phyloP scores from a whole-genome alignment of 64 coral and sea anemone genomes.

The Catalaphyllia jardinei region DNA sequence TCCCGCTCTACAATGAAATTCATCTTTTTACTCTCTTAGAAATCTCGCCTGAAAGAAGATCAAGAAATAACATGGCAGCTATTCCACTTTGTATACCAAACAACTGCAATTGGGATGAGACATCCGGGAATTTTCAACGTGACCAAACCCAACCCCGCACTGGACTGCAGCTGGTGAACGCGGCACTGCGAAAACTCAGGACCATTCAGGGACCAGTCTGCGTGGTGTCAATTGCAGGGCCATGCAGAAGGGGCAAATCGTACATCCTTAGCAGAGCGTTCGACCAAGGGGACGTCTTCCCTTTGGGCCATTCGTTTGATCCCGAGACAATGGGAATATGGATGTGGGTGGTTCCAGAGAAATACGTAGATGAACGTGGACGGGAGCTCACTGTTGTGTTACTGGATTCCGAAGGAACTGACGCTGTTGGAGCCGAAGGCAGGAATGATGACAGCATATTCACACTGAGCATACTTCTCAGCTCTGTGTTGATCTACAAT shows the following conservation, averaged over 20 bases:
- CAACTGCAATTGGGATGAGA: constrained; percentile 57
- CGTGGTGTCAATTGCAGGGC: constrained; percentile 67
- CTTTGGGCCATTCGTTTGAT: constrained; percentile 60
- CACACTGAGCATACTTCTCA: constrained; percentile 56
- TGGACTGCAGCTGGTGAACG: constrained; percentile 12
- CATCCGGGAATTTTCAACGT: constrained; percentile 8
- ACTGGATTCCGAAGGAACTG: constrained; percentile 67
- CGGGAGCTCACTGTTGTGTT: constrained; percentile 60
- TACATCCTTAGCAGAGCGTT: constrained; percentile 69
- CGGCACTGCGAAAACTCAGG: constrained; percentile 41
- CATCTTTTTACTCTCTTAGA: background rate
- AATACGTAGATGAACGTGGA: constrained; percentile 31
- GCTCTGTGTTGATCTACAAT: constrained; percentile 72
- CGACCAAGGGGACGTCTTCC: constrained; percentile 63
- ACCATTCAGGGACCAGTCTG: constrained; percentile 52
- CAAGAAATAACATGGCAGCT: background rate
- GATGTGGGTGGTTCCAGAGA: constrained; percentile 70
- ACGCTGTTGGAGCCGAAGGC: constrained; percentile 42
- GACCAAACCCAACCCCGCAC: background rate
- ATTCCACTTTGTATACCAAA: constrained; percentile 60
- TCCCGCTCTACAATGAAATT: too few relatives aligned
- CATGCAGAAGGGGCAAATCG: constrained; percentile 65
- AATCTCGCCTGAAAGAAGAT: background rate
- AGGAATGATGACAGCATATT: constrained; percentile 65
- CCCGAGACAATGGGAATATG: constrained; percentile 76